These are phyloP conservation scores for Penaeus indicus DNA, from an alignment of 1,140 invertebrate species.

Conservation along the genomic window DNA sequence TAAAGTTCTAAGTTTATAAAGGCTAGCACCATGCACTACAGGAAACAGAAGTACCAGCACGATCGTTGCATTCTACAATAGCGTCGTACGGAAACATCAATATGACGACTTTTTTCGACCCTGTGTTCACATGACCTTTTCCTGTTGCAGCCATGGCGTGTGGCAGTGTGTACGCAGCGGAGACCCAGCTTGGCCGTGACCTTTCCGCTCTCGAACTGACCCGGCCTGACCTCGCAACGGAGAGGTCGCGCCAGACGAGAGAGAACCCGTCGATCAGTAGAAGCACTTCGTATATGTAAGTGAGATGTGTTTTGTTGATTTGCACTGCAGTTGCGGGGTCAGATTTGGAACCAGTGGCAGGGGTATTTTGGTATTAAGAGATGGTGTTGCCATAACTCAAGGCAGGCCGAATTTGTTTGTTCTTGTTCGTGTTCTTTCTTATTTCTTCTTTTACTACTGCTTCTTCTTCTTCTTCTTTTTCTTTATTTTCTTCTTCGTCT, in stretches of 20 bases:
- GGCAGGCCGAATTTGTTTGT: no score
- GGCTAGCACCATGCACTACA: no score
- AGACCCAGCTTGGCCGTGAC: slow-evolving; percentile 35
- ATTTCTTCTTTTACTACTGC: no score
- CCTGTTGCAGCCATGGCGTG: slow-evolving; percentile 23
- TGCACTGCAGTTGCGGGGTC: no score
- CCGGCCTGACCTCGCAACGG: slow-evolving; percentile 3
- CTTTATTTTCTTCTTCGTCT: no score
- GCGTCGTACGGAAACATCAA: not conserved
- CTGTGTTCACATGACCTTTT: not conserved
- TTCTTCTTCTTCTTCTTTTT: no score
- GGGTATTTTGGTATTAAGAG: no score
- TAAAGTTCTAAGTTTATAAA: no score
- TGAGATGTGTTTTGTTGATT: not conserved
- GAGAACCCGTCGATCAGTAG: not conserved
- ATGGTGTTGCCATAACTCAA: no score
- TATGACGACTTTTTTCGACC: not conserved
- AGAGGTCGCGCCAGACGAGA: not conserved
- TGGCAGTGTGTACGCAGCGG: slow-evolving; percentile 35
- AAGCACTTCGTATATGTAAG: slow-evolving; percentile 23
- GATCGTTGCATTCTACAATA: not conserved
- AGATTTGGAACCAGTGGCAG: no score
- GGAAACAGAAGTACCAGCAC: no score
- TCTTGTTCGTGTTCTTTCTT: no score
- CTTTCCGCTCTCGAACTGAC: slow-evolving; percentile 28